A percentile compares a stretch with the other conserved stretches of the same genome.
phyloP scores from a whole-genome alignment of 2,113 vertebrate genomes.

The Melanerpes aurifrons region DNA sequence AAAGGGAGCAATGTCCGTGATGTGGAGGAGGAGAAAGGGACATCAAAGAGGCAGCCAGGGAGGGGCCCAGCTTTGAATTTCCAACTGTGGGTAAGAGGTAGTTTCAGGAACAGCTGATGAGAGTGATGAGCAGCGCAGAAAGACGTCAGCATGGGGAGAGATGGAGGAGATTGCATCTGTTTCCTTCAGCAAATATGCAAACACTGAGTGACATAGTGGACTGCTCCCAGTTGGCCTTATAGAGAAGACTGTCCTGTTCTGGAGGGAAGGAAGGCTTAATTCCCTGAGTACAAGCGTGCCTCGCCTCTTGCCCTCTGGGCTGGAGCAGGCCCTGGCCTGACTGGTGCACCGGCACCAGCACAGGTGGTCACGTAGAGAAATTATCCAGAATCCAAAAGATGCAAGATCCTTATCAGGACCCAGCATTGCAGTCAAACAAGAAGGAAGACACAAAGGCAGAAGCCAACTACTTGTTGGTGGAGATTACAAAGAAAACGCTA shows the following conservation, averaged over 20 bases:
- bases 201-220: slow-evolving; percentile 16
- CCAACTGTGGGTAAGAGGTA: slow-evolving; percentile 4
- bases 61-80: slow-evolving; percentile 43
- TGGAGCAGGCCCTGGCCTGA: slow-evolving; percentile 24
- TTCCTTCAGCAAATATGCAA: slow-evolving; percentile 38
- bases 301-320: not conserved
- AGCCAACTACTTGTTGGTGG: not conserved
- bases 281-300: slow-evolving; percentile 10
- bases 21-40: not conserved
- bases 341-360: not conserved
- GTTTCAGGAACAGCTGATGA: slow-evolving; percentile 49
- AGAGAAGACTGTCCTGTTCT: not conserved
- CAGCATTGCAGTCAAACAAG: fast-evolving
- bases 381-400: not conserved
- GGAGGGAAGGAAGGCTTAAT: not conserved
- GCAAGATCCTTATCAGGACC: not conserved
- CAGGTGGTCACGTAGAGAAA: not conserved
- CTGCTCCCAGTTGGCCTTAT: not conserved
- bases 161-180: slow-evolving; percentile 26
- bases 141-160: not conserved
- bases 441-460: not conserved
- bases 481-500: not conserved
- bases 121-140: slow-evolving; percentile 7
- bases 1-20: not conserved
- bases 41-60: slow-evolving; percentile 18